These are phyloP conservation scores for Thunnus maccoyii DNA, from an alignment of 2,113 vertebrate genomes.

Conservation along the genomic window DNA sequence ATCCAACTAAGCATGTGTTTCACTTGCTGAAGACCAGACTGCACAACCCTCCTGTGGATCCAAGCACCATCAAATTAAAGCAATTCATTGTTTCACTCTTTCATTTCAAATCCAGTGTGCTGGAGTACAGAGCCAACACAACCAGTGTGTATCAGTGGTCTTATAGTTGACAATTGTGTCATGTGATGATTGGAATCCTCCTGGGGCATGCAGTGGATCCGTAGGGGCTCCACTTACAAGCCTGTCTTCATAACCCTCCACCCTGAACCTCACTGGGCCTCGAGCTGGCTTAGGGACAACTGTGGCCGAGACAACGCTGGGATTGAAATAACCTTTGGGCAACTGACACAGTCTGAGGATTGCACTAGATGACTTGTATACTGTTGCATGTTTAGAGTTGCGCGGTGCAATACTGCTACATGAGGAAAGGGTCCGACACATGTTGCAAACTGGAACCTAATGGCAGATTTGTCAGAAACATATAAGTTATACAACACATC, in stretches of 20 bases:
- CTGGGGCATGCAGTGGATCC: neutral
- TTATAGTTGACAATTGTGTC: neutral
- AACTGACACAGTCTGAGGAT: neutral
- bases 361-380: neutral
- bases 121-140: neutral
- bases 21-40: neutral
- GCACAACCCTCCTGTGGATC: neutral
- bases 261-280: neutral
- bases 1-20: neutral
- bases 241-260: neutral
- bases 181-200: slow-evolving; percentile 1
- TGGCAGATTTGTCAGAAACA: neutral
- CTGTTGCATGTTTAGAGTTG: neutral
- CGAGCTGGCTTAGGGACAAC: neutral
- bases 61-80: neutral
- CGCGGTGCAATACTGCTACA: neutral
- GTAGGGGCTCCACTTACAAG: neutral
- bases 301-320: neutral
- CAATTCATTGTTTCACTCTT: neutral
- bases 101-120: slow-evolving; percentile 2
- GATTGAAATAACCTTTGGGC: neutral
- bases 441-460: neutral
- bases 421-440: neutral
- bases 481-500: neutral
- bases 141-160: neutral